Evolutionary conservation across 2,797 vertebrate genomes (phyloP).

Genomic region (Xenopus petersii): DNA sequence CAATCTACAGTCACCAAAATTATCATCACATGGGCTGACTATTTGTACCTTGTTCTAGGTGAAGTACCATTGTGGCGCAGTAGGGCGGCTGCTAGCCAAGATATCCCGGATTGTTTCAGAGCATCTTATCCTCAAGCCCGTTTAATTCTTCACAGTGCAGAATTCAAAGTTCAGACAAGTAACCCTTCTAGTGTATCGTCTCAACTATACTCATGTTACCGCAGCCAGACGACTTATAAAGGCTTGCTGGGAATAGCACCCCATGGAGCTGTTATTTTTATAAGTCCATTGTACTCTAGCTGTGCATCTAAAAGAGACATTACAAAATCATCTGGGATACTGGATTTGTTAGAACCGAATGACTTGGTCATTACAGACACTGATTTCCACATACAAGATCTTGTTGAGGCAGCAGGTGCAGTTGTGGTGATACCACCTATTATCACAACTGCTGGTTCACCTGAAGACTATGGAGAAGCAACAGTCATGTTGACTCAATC

Average conservation of each 20-base stretch:
- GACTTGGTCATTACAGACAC: conserved; percentile 36
- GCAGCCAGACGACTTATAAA: conserved; percentile 13
- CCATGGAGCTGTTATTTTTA: conserved; percentile 41
- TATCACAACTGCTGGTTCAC: conserved; percentile 11
- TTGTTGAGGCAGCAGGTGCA: conserved; percentile 31
- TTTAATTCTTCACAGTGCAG: conserved; percentile 39
- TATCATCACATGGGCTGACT: conserved; percentile 32
- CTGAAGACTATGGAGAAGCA: conserved; percentile 16
- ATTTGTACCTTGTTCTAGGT: conserved; percentile 40
- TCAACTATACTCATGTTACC: conserved; percentile 12
- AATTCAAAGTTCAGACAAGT: conserved; percentile 31
- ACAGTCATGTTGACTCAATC: conserved; percentile 26
- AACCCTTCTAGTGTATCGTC: conserved; percentile 4
- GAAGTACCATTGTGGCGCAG: conserved; percentile 41
- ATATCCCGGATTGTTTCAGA: conserved; percentile 38
- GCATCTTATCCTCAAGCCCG: conserved; percentile 36
- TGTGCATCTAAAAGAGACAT: conserved; percentile 37
- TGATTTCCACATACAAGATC: conserved; percentile 40
- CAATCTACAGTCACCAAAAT: conserved; percentile 20
- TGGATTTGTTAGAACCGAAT: conserved; percentile 30
- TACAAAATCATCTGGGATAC: conserved; percentile 35
- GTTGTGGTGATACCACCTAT: conserved; percentile 34
- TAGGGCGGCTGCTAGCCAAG: conserved; percentile 21
- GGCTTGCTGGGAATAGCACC: conserved; percentile 40
- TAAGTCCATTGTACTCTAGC: conserved; percentile 40